A percentile compares a stretch with the other conserved stretches of the same genome.
Conservation (phyloP, 2,113 vertebrate species). For the Cololabis saira region DNA sequence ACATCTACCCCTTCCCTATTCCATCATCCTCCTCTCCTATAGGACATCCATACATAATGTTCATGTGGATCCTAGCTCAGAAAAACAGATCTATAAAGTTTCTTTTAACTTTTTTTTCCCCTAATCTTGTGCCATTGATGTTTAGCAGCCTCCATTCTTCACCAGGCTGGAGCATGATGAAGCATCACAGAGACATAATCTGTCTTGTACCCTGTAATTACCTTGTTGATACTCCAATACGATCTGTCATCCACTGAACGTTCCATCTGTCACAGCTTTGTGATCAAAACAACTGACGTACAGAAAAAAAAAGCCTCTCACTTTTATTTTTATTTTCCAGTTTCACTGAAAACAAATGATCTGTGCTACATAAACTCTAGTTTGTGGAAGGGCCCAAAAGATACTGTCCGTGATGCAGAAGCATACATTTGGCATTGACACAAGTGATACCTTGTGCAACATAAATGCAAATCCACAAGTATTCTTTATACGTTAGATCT, state of each 20-base stretch:
- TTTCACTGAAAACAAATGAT: conserved; percentile 43
- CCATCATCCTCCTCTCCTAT: conserved; percentile 22
- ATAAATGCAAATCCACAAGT: conserved; percentile 3
- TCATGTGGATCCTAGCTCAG: conserved; percentile 18
- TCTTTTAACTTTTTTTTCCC: conserved; percentile 31
- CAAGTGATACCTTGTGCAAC: conserved; percentile 31
- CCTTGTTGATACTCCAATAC: conserved; percentile 75
- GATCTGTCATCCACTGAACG: conserved; percentile 44
- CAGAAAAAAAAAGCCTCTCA: conserved; percentile 28
- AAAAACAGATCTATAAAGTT: conserved; percentile 25
- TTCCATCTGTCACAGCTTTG: conserved; percentile 65
- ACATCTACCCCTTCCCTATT: conserved; percentile 7
- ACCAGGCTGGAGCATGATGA: conserved; percentile 62
- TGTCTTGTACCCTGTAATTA: conserved; percentile 75
- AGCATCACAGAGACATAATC: conserved; percentile 72
- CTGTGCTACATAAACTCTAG: conserved; percentile 62
- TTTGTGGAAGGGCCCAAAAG: conserved; percentile 53
- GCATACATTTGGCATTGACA: conserved; percentile 7
- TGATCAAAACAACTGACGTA: conserved; percentile 70
- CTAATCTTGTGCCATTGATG: conserved; percentile 35
- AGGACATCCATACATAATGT: conserved; percentile 4
- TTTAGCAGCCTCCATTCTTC: conserved; percentile 50
- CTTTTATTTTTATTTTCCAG: conserved; percentile 60
- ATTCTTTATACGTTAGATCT: conserved; percentile 21
- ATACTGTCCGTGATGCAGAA: conserved; percentile 50